Conservation (phyloP, 2,797 vertebrate genomes). For the Squalus acanthias region DNA sequence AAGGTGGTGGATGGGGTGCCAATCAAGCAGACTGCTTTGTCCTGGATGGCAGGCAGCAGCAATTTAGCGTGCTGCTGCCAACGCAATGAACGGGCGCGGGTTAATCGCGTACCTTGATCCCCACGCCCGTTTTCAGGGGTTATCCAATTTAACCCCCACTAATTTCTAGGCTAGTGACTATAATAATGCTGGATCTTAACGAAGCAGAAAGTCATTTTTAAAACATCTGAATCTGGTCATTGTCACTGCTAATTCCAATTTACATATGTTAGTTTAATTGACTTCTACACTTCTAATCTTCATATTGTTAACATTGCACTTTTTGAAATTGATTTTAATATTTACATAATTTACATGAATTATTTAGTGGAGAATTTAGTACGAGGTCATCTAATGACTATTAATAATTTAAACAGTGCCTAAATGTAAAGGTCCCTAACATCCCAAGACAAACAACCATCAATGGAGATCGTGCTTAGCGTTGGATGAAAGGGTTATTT, state of each 20-base stretch:
- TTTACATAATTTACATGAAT: background rate
- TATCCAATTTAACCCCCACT: too few relatives aligned
- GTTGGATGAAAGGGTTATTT: background rate
- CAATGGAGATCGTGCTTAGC: background rate
- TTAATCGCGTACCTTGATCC: too few relatives aligned
- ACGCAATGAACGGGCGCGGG: too few relatives aligned
- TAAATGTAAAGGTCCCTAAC: background rate
- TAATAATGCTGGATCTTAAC: too few relatives aligned
- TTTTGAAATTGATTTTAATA: background rate
- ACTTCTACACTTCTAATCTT: background rate
- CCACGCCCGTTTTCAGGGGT: too few relatives aligned
- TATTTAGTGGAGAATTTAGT: background rate
- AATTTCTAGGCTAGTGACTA: too few relatives aligned
- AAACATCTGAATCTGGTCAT: background rate
- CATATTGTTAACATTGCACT: background rate
- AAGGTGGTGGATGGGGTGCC: too few relatives aligned
- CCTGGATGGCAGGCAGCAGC: too few relatives aligned
- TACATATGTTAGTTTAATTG: background rate
- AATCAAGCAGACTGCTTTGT: too few relatives aligned
- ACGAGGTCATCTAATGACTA: background rate
- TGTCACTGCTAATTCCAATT: background rate
- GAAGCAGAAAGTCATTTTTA: background rate
- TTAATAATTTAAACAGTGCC: background rate
- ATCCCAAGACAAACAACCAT: background rate
- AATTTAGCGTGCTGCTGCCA: too few relatives aligned